Evolutionary conservation across 2,888 invertebrate species (phyloP), one percentile per base, ranked within the genome.

Genomic region (Leistus spinibarbis): DNA sequence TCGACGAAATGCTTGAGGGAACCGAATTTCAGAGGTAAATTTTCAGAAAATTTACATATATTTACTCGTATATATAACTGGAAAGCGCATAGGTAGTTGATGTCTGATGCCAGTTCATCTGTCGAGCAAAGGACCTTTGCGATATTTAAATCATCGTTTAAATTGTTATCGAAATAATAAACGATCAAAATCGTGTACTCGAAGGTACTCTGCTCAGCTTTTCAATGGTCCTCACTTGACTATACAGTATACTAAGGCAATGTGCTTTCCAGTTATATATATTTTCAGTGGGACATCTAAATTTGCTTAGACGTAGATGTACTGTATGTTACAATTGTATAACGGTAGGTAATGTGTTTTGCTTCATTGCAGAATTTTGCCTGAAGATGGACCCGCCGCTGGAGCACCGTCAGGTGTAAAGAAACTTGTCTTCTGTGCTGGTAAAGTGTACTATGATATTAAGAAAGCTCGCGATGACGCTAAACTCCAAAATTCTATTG

Each of bases 371-470:
- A 89, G 94, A 80, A 84, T 97, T 77, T 95, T 97, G 79, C 93
- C 96, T 0, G 97, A 97, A 54, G 88, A 88, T 40, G 95, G 95
- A 0, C 85, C 88, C 0, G 91, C 93, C 0, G 81, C 89, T 0
- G 80, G 93, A 78, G 91, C 91, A 83, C 88, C 95, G 0, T 83
- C 85, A 60, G 86, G 84, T 57, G 96, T 97, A 2, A 92, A 95
- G 85, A 93, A 94, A 83, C 82, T 97, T n/a, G 86, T 97, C 54
- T 96, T 98, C 89, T 97, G 97, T 85, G 91, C 93, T 1, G 98
- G 97, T 78, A 96, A 97, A 86, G 92, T 97, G 10, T 98, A 93
- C 87, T 98, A 96, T 85, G 98, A 98, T 82, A 84, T 97, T 82
- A 88, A 91, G 77, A 95, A 96, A 82, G 91, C 93, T 76, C 89